A percentile compares a stretch with the other conserved stretches of the same genome.
Evolutionary conservation across 2,113 vertebrate species (phyloP).

Genomic region (Mobula birostris): DNA sequence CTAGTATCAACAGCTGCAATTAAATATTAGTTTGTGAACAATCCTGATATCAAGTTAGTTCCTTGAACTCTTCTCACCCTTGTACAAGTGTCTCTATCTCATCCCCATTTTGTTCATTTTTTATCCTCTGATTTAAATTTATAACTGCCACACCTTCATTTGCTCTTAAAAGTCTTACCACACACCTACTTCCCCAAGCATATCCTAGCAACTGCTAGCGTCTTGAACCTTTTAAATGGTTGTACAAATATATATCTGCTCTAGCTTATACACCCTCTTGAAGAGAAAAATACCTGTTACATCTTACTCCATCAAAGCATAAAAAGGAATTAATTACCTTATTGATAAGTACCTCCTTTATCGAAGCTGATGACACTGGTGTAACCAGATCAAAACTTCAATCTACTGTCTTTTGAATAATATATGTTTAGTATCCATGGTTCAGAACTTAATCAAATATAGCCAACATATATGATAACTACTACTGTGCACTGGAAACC

Average conservation of each 20-base stretch:
- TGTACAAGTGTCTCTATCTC: background rate
- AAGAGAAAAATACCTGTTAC: background rate
- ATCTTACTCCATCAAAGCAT: background rate
- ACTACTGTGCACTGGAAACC: background rate
- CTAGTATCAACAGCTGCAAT: background rate
- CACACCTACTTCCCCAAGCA: background rate
- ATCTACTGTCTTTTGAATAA: background rate
- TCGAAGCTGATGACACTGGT: background rate
- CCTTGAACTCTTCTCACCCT: background rate
- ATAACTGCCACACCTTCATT: background rate
- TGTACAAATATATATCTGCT: background rate
- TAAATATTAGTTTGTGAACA: background rate
- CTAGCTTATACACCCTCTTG: background rate
- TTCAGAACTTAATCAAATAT: background rate
- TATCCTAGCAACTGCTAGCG: too few species aligned
- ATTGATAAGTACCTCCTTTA: background rate
- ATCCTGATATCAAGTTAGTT: background rate
- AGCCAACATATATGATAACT: constrained; percentile 4
- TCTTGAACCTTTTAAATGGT: background rate
- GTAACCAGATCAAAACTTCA: background rate
- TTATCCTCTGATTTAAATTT: background rate
- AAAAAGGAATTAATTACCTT: background rate
- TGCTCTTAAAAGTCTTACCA: background rate
- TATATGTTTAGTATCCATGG: background rate
- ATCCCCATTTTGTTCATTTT: background rate